These are phyloP conservation scores for Antheraea mylitta DNA, from an alignment of 1,140 invertebrate genomes.

Conservation along the genomic window DNA sequence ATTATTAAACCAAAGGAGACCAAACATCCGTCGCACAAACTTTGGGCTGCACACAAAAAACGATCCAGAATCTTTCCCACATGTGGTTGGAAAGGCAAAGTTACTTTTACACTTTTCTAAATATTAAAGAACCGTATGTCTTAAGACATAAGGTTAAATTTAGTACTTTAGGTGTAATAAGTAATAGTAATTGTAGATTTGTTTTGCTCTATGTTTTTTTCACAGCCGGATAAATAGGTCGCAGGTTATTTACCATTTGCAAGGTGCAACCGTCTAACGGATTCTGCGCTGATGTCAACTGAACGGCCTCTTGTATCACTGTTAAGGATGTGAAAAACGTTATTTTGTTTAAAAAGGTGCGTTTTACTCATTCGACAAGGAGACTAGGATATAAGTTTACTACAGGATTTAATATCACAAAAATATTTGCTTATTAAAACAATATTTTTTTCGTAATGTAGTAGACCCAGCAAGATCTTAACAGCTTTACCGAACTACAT, in stretches of 20 bases:
- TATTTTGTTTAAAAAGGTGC: constrained; percentile 37
- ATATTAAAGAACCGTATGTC: constrained; percentile 6
- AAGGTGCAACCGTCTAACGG: constrained; percentile 71
- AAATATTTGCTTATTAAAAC: no score
- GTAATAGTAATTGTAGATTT: background rate
- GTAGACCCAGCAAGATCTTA: no score
- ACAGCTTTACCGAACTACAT: no score
- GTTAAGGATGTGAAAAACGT: constrained; percentile 52
- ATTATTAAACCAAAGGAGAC: constrained; percentile 57
- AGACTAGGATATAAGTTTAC: no score
- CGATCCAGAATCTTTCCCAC: constrained; percentile 60
- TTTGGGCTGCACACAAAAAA: constrained; percentile 53
- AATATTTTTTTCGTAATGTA: no score
- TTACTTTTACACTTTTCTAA: constrained; percentile 14
- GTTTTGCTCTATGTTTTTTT: constrained; percentile 38
- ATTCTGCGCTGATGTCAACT: constrained; percentile 60
- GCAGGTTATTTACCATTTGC: constrained; percentile 72
- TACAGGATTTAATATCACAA: no score
- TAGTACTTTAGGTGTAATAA: constrained; percentile 17
- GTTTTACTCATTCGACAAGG: no score
- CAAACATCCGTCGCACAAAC: constrained; percentile 62
- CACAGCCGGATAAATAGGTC: constrained; percentile 62
- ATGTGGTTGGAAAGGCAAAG: constrained; percentile 52
- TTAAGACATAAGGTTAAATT: constrained; percentile 22
- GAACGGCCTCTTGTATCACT: constrained; percentile 45